Evolutionary conservation across 1,140 invertebrate genomes (phyloP).

Genomic region (Saccostrea echinata): DNA sequence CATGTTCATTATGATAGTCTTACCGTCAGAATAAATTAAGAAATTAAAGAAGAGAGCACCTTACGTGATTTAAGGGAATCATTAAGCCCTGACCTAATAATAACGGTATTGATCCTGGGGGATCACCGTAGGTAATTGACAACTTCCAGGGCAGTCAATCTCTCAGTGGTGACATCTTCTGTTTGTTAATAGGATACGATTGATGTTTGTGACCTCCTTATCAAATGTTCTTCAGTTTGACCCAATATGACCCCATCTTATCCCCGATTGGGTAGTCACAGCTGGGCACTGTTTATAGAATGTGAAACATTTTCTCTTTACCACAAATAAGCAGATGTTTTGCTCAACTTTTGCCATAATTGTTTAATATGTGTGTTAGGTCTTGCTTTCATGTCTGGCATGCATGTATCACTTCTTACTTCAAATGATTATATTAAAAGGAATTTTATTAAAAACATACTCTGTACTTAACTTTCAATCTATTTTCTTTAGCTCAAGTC

Average conservation of each 20-base stretch:
- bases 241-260: neutral
- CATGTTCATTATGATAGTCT: neutral
- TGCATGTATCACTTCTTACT: no score
- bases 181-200: neutral
- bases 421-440: no score
- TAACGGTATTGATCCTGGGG: conserved; percentile 1
- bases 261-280: neutral
- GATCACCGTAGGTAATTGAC: neutral
- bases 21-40: conserved; percentile 7
- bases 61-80: conserved; percentile 15
- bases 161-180: neutral
- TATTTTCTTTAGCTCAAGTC: neutral
- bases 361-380: neutral
- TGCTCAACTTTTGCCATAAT: no score
- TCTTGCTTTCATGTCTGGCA: neutral
- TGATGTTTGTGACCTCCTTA: neutral
- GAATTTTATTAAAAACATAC: no score
- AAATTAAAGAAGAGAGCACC: neutral
- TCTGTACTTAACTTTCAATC: no score
- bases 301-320: neutral
- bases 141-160: conserved; percentile 15
- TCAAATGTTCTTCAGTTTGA: conserved; percentile 4
- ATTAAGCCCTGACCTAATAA: conserved; percentile 13
- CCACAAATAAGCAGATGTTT: neutral
- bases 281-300: neutral